These are phyloP conservation scores for Ceramica pisi DNA, from an alignment of 2,888 invertebrate species.

Conservation along the genomic window DNA sequence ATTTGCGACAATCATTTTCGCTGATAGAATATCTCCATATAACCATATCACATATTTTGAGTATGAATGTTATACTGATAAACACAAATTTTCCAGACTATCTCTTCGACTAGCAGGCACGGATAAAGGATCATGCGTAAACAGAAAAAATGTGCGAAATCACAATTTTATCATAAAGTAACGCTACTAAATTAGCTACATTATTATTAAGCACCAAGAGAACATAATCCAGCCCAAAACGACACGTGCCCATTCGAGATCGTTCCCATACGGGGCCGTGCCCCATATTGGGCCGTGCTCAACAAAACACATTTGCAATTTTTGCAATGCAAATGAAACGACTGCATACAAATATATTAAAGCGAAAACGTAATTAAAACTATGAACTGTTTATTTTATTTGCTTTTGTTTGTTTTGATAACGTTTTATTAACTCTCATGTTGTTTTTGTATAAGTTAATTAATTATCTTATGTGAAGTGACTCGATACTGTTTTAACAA, in stretches of 20 bases:
- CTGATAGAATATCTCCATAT: too few relatives aligned
- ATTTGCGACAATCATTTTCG: too few relatives aligned
- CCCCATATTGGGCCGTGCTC: neutral
- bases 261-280: neutral
- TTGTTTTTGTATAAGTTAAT: neutral
- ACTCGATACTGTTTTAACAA: neutral
- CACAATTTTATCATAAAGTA: slow-evolving; percentile 49
- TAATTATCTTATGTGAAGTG: neutral
- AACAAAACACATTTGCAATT: slow-evolving; percentile 43
- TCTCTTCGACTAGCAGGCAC: slow-evolving; percentile 23
- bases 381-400: slow-evolving; percentile 44
- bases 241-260: slow-evolving; percentile 6
- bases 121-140: slow-evolving; percentile 32
- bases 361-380: slow-evolving; percentile 50
- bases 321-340: slow-evolving; percentile 59
- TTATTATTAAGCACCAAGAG: slow-evolving; percentile 35
- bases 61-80: too few relatives aligned
- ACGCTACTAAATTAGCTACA: too few relatives aligned
- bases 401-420: slow-evolving; percentile 26
- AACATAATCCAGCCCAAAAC: slow-evolving; percentile 33
- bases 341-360: slow-evolving; percentile 44
- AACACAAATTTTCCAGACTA: neutral
- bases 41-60: too few relatives aligned
- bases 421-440: slow-evolving; percentile 10
- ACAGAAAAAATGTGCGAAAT: slow-evolving; percentile 30